Percentiles rank a stretch among this genome's conserved stretches.
phyloP scores from a whole-genome alignment of 2,797 vertebrate species.

The Lophius americanus region DNA sequence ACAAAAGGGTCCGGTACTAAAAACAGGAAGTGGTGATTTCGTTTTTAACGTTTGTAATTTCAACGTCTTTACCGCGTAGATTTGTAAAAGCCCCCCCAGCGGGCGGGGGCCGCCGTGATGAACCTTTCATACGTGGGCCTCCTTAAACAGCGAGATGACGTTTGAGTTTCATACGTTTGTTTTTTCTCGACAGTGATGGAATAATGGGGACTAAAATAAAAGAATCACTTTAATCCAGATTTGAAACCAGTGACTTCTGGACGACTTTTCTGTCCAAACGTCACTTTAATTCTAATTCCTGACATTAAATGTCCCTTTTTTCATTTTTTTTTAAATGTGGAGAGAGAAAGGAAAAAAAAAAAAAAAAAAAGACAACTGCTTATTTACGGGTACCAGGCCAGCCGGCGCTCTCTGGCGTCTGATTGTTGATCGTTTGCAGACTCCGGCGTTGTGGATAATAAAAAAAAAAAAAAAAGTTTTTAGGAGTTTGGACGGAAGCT shows the following conservation, averaged over 20 bases:
- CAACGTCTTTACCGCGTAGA: no score
- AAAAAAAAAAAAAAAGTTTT: not conserved
- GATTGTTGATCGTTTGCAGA: constrained; percentile 31
- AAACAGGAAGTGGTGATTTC: no score
- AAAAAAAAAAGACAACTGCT: constrained; percentile 33
- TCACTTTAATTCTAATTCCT: constrained; percentile 55
- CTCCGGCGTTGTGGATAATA: constrained; percentile 22
- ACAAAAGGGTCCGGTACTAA: no score
- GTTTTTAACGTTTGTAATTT: no score
- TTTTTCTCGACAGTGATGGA: constrained; percentile 24
- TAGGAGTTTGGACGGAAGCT: constrained; percentile 36
- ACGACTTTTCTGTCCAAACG: constrained; percentile 29
- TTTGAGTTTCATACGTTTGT: constrained; percentile 11
- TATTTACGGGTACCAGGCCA: constrained; percentile 55
- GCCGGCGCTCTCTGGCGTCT: constrained; percentile 42
- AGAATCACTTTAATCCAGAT: constrained; percentile 45
- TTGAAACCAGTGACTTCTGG: constrained; percentile 33
- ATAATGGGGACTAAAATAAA: no score
- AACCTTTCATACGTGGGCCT: constrained; percentile 36
- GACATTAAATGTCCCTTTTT: constrained; percentile 67
- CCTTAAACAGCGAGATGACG: constrained; percentile 27
- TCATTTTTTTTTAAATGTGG: constrained; percentile 44
- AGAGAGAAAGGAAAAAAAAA: not conserved
- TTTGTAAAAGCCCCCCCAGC: no score
- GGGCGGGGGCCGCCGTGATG: no score